These are phyloP conservation scores for Leptura quadrifasciata DNA, from an alignment of 2,888 invertebrate species.

Conservation along the genomic window DNA sequence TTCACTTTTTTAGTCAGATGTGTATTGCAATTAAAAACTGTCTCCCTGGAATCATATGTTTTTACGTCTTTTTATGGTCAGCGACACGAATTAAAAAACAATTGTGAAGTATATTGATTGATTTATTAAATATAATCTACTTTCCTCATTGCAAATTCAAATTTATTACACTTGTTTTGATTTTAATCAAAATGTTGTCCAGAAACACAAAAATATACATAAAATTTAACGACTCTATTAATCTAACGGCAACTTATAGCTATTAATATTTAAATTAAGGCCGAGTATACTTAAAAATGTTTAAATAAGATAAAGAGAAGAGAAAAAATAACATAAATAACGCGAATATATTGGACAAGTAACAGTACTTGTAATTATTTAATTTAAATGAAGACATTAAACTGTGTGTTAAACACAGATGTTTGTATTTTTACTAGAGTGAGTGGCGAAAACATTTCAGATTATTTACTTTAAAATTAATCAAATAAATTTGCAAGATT, in stretches of 20 bases:
- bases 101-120: background rate
- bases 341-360: background rate
- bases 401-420: background rate
- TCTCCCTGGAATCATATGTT: background rate
- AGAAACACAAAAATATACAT: background rate
- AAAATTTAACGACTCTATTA: background rate
- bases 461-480: background rate
- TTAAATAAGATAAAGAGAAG: background rate
- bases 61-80: background rate
- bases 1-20: background rate
- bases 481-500: background rate
- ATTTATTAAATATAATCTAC: slow-evolving; percentile 1
- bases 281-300: background rate
- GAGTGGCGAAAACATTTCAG: background rate
- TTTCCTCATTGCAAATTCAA: background rate
- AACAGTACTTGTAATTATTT: background rate
- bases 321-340: slow-evolving; percentile 1
- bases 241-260: background rate
- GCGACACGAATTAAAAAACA: background rate
- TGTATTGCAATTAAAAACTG: background rate
- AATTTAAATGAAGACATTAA: background rate
- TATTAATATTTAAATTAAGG: background rate
- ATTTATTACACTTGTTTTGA: background rate
- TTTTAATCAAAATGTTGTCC: background rate
- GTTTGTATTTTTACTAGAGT: background rate